A percentile compares a stretch with the other conserved stretches of the same genome.
Evolutionary conservation across 2,888 invertebrate genomes (phyloP).

Genomic region (Cylindroiulus punctatus): DNA sequence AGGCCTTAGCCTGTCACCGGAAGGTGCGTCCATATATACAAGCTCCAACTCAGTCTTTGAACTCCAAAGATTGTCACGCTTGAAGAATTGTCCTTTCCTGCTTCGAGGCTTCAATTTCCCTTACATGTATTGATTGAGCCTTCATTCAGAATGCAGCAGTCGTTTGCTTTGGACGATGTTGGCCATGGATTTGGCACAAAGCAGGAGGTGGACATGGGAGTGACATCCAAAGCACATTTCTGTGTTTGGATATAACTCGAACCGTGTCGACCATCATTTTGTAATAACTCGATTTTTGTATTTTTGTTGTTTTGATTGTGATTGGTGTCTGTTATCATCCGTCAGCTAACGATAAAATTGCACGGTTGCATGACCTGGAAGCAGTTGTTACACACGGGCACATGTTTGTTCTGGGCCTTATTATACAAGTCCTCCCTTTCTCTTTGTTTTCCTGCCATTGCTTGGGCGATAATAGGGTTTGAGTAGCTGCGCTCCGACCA

Average conservation of each 20-base stretch:
- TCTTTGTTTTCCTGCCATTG: neutral
- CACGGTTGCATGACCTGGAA: slow-evolving; percentile 17
- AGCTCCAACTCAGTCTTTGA: too few relatives aligned
- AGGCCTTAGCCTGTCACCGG: too few relatives aligned
- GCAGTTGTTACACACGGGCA: neutral
- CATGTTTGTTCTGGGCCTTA: neutral
- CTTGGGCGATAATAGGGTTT: neutral
- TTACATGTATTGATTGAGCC: too few relatives aligned
- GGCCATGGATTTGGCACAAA: neutral
- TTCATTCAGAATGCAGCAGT: too few relatives aligned
- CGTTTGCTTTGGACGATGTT: too few relatives aligned
- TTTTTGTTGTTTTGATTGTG: neutral
- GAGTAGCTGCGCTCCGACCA: neutral
- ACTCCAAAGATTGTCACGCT: too few relatives aligned
- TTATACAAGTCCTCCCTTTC: neutral
- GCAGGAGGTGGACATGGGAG: neutral
- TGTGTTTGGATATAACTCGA: neutral
- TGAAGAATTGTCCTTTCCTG: too few relatives aligned
- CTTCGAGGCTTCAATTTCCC: too few relatives aligned
- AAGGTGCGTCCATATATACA: too few relatives aligned
- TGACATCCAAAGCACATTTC: neutral
- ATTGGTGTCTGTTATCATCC: slow-evolving; percentile 17
- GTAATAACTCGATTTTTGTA: neutral
- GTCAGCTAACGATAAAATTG: neutral
- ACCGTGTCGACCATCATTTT: neutral